Conservation (phyloP, 2,797 vertebrate species). For the Siniperca undulata region DNA sequence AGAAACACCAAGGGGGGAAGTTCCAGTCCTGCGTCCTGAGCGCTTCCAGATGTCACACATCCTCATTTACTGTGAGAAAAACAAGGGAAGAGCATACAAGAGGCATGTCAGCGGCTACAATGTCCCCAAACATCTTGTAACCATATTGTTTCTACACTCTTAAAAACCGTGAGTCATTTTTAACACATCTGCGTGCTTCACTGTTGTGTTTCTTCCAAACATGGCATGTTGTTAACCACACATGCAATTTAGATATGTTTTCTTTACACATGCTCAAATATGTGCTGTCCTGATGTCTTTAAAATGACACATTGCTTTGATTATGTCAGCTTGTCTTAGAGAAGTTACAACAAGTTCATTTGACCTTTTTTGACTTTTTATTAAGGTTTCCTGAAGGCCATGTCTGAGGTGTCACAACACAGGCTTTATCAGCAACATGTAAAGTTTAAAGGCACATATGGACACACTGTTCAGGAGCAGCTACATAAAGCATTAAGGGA, state of each 20-base stretch:
- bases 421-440: neutral
- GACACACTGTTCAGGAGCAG: neutral
- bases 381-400: conserved; percentile 5
- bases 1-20: conserved; percentile 35
- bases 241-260: neutral
- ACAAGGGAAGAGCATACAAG: conserved; percentile 38
- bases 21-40: conserved; percentile 52
- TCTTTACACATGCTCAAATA: neutral
- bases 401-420: neutral
- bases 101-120: conserved; percentile 34
- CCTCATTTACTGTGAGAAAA: conserved; percentile 66
- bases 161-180: conserved; percentile 35
- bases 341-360: neutral
- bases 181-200: neutral
- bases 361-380: too few species aligned
- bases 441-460: neutral
- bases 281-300: neutral
- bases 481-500: neutral
- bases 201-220: neutral
- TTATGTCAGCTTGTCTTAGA: neutral
- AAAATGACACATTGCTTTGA: neutral
- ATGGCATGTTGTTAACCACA: neutral
- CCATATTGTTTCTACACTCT: conserved; percentile 43
- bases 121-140: conserved; percentile 59
- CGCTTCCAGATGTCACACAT: conserved; percentile 76